Conservation (phyloP, 2,797 vertebrate genomes). For the Scomberomorus guttatus region DNA sequence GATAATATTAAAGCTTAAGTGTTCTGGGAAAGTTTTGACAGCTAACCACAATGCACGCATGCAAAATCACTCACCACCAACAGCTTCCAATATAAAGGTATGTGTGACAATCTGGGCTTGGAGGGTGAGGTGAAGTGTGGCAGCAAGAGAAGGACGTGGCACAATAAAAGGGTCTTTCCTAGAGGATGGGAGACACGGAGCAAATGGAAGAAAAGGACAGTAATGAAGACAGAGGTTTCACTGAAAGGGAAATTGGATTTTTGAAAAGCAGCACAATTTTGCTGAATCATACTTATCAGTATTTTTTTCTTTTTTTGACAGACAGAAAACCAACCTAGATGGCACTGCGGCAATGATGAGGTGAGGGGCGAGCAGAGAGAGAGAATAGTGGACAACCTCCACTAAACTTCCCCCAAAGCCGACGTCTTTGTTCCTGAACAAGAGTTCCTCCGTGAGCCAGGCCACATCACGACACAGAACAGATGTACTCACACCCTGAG, state of each 20-base stretch:
- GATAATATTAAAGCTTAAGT: conserved; percentile 47
- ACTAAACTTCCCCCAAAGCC: conserved; percentile 89
- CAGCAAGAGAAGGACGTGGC: conserved; percentile 62
- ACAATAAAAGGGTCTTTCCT: conserved; percentile 81
- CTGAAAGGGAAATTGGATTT: conserved; percentile 42
- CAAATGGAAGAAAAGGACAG: conserved; percentile 7
- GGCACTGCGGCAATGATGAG: conserved; percentile 77
- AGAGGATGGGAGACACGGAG: background rate
- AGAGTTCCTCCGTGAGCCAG: conserved; percentile 90
- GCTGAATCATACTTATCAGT: background rate
- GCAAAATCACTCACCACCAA: conserved; percentile 87
- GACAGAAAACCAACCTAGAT: conserved; percentile 71
- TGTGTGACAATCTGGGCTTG: conserved; percentile 83
- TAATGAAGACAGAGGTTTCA: conserved; percentile 26
- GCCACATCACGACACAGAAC: conserved; percentile 87
- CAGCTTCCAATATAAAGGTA: conserved; percentile 87
- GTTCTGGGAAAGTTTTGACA: conserved; percentile 19
- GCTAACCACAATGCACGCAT: conserved; percentile 26
- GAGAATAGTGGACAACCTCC: conserved; percentile 83
- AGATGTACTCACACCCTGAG: conserved; percentile 87
- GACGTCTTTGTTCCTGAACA: conserved; percentile 89
- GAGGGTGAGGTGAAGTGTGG: conserved; percentile 75
- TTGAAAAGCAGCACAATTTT: conserved; percentile 36
- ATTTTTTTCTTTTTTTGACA: conserved; percentile 16
- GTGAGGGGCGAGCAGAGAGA: conserved; percentile 82